Evolutionary conservation across 1,140 invertebrate species (phyloP).

Genomic region (Drosophila seguyi): DNA sequence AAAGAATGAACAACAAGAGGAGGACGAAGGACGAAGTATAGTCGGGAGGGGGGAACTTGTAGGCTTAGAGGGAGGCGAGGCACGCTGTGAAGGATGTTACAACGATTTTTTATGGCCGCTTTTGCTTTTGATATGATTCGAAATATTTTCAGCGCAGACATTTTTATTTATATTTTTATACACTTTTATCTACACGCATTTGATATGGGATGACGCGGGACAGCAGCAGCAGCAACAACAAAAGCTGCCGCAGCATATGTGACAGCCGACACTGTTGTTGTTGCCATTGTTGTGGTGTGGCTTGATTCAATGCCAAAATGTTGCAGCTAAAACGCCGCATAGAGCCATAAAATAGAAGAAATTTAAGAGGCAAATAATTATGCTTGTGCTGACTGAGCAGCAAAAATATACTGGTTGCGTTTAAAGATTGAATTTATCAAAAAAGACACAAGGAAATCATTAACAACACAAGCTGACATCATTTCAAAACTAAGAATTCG

Average conservation of each 20-base stretch:
- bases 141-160: conserved; percentile 74
- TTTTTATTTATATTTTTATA: conserved; percentile 68
- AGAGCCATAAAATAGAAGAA: conserved; percentile 38
- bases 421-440: not conserved
- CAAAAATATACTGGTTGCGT: conserved; percentile 13
- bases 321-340: conserved; percentile 48
- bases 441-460: not conserved
- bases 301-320: conserved; percentile 61
- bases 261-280: conserved; percentile 28
- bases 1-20: not conserved
- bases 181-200: conserved; percentile 45
- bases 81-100: conserved; percentile 53
- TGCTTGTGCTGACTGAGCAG: conserved; percentile 25
- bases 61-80: conserved; percentile 11
- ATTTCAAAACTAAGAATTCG: too few species aligned
- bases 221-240: conserved; percentile 19
- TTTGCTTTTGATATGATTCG: conserved; percentile 67
- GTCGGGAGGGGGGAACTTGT: not conserved
- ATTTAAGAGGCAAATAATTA: conserved; percentile 42
- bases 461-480: not conserved
- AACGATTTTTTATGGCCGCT: conserved; percentile 66
- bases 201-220: conserved; percentile 56
- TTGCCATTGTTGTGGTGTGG: conserved; percentile 8
- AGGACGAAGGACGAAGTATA: not conserved
- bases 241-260: conserved; percentile 42